Conservation (phyloP, 2,888 invertebrate genomes). For the Mongoloraphidia duomilia region DNA sequence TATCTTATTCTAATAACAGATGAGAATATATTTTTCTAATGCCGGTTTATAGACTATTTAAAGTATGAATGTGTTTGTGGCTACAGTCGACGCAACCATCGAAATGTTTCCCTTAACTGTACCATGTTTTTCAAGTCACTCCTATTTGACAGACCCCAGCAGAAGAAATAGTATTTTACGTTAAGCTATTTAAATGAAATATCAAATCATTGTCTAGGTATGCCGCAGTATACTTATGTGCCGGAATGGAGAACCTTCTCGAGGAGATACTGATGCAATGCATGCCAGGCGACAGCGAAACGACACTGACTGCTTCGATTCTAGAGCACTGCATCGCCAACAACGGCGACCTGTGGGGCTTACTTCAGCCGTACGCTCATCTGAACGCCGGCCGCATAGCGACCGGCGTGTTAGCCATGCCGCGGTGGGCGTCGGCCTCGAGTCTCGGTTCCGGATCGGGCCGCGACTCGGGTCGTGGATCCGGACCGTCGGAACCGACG, state of each 20-base stretch:
- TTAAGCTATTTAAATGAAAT: neutral
- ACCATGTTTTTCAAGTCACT: too few species aligned
- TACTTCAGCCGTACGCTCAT: constrained; percentile 82
- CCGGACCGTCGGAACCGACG: constrained; percentile 45
- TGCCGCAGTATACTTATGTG: constrained; percentile 79
- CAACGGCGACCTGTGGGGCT: constrained; percentile 79
- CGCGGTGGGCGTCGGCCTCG: constrained; percentile 54
- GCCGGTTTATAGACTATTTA: too few species aligned
- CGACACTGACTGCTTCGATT: constrained; percentile 58
- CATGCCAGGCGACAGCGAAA: constrained; percentile 42
- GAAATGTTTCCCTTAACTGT: too few species aligned
- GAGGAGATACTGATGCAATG: constrained; percentile 72
- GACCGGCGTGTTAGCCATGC: constrained; percentile 70
- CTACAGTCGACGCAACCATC: too few species aligned
- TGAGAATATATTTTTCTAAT: too few species aligned
- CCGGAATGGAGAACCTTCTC: constrained; percentile 75
- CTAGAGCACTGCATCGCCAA: constrained; percentile 74
- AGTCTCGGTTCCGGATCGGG: constrained; percentile 33
- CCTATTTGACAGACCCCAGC: too few species aligned
- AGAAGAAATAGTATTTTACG: neutral
- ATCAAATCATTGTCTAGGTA: constrained; percentile 35
- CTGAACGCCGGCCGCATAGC: constrained; percentile 78
- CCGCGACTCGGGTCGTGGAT: constrained; percentile 28
- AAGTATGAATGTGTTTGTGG: too few species aligned
- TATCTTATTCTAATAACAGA: too few species aligned